Base-by-base conservation (phyloP, 92 coral and sea anemone genomes). In the Phymanthus crucifer region DNA sequence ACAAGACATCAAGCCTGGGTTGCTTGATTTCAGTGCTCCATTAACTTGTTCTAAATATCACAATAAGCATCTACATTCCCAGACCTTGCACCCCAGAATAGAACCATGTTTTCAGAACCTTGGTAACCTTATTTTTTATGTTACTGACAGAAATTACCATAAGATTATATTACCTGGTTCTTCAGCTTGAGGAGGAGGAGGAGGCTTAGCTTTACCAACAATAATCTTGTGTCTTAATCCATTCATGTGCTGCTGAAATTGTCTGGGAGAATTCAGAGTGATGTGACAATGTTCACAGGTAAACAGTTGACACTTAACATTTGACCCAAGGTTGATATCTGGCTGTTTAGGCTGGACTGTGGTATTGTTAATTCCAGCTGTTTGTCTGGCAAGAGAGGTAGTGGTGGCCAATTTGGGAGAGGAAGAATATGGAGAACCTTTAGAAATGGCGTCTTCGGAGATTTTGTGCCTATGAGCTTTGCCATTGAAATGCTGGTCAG, bases 221-320 rank as follows among this genome's bases (percentile, higher is more conserved):
- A 92, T 82, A 76, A 87, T 94, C 78, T 90, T 92, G 81, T 94
- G 98, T 46, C 94, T 80, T 54, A 91, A 73, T 32, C 98, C 98
- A 48, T 58, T 82, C 4, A 83, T 78, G 67, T 94, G 98, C 65
- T 87, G 96, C 16, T 83, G 75, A 87, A 93, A 68, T 71, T 94
- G 98, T 23, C 75, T 86, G 70, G 79, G 72, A 32, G 98, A 94
- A 82, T 94, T 94, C 66, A 90, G 83, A 23, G 90, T 86, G 7
- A 94, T 88, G 61, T 83, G 78, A 80, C 98, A 94, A 19, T 76
- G 73, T 26, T 86, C 88, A 85, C 98, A 94, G 40, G 82, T 71
- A 31, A 76, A 91, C 27, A 91, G 64, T 35, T 86, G 76, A 32
- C 91, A 71, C 73, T 72, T 75, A 31, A 89, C 87, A 70, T 88